Percentiles rank a stretch among this genome's conserved stretches.
These are phyloP conservation scores for Tridacna gigas DNA, from an alignment of 2,888 invertebrate species.

Conservation along the genomic window DNA sequence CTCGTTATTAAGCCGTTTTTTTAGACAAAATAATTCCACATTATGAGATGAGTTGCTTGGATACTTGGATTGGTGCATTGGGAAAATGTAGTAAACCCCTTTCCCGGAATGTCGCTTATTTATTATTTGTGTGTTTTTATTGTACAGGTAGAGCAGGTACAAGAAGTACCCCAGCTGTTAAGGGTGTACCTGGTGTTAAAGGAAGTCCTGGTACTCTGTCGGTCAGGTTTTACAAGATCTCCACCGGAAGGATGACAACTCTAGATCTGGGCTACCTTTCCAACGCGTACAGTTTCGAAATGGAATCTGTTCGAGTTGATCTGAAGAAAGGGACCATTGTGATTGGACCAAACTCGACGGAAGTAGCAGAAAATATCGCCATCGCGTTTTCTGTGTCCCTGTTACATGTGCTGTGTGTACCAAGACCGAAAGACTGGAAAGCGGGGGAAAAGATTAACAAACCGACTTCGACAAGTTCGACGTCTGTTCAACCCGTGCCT, in stretches of 20 bases:
- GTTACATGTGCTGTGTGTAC: conserved; percentile 86
- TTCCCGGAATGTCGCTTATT: no score
- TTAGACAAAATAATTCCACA: no score
- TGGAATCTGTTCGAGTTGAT: conserved; percentile 72
- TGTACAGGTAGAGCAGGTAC: conserved; percentile 5
- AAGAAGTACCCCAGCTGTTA: conserved; percentile 18
- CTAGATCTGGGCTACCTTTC: conserved; percentile 68
- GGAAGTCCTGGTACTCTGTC: conserved; percentile 81
- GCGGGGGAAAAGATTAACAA: conserved; percentile 42
- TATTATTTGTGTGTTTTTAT: no score
- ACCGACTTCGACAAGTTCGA: conserved; percentile 25
- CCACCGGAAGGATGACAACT: conserved; percentile 56
- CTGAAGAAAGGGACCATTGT: conserved; percentile 75
- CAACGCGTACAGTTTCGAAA: conserved; percentile 61
- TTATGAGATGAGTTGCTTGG: no score
- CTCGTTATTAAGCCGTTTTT: no score
- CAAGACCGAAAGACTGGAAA: conserved; percentile 75
- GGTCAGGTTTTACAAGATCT: conserved; percentile 73
- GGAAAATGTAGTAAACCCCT: no score
- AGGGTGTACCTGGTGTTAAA: conserved; percentile 72
- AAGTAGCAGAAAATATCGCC: conserved; percentile 85
- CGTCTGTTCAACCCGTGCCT: conserved; percentile 66
- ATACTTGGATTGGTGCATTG: no score
- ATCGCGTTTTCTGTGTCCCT: conserved; percentile 85
- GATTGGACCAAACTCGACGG: conserved; percentile 66